Conservation (phyloP, 2,113 vertebrate species). For the Tympanuchus pallidicinctus region DNA sequence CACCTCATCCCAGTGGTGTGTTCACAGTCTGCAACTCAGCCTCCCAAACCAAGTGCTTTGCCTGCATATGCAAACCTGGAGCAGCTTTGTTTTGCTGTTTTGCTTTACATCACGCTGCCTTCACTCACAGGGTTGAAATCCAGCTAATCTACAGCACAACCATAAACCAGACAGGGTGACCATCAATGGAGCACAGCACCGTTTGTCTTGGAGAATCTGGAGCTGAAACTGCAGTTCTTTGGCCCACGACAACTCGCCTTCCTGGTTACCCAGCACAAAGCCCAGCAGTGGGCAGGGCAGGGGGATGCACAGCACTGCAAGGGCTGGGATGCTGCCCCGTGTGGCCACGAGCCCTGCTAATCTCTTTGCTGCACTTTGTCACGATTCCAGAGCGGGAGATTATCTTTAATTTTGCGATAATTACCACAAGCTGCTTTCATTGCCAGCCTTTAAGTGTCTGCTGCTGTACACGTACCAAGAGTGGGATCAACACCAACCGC, state of each 20-base stretch:
- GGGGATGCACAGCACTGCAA: accelerated
- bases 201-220: not conserved
- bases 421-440: constrained; percentile 57
- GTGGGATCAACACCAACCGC: not conserved
- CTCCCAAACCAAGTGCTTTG: accelerated
- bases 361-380: constrained; percentile 35
- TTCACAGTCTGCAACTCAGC: not conserved
- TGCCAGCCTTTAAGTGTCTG: constrained; percentile 20
- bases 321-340: not conserved
- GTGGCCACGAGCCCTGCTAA: not conserved
- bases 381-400: constrained; percentile 63
- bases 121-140: not conserved
- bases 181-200: not conserved
- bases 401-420: constrained; percentile 60
- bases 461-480: constrained; percentile 10
- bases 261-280: not conserved
- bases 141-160: not conserved
- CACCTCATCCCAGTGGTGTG: not conserved
- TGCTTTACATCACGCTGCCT: not conserved
- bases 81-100: not conserved
- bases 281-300: accelerated
- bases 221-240: not conserved
- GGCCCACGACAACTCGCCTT: not conserved
- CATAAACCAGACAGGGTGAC: not conserved
- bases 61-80: accelerated